Conservation (phyloP, 2,113 vertebrate species). For the Mustela lutreola region DNA sequence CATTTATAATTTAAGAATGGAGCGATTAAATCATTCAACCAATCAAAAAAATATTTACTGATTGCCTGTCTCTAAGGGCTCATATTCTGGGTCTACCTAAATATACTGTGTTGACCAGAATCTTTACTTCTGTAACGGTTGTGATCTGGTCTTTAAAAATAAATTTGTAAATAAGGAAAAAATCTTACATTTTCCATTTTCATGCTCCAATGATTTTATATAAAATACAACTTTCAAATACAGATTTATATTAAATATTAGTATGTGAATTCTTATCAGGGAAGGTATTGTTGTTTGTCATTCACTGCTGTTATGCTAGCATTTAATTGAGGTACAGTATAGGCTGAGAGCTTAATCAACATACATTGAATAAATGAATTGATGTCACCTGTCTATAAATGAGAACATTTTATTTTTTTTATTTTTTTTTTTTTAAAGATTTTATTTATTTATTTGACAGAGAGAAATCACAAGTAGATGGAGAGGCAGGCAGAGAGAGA, state of each 20-base stretch:
- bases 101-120: neutral
- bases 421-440: no score
- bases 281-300: neutral
- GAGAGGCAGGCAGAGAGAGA: no score
- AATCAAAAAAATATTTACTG: neutral
- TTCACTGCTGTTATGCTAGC: neutral
- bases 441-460: no score
- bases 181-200: neutral
- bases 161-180: neutral
- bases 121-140: neutral
- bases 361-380: neutral
- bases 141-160: neutral
- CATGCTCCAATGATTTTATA: neutral
- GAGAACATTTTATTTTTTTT: neutral
- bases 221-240: neutral
- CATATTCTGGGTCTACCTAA: neutral
- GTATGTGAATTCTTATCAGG: neutral
- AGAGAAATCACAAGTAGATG: no score
- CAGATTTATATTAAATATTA: neutral
- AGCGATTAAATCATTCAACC: neutral
- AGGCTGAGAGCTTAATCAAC: neutral
- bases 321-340: neutral
- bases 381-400: neutral
- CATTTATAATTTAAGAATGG: neutral
- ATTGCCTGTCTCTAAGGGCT: neutral